Evolutionary conservation across 2,888 invertebrate genomes (phyloP).

Genomic region (Cyclophora punctaria): DNA sequence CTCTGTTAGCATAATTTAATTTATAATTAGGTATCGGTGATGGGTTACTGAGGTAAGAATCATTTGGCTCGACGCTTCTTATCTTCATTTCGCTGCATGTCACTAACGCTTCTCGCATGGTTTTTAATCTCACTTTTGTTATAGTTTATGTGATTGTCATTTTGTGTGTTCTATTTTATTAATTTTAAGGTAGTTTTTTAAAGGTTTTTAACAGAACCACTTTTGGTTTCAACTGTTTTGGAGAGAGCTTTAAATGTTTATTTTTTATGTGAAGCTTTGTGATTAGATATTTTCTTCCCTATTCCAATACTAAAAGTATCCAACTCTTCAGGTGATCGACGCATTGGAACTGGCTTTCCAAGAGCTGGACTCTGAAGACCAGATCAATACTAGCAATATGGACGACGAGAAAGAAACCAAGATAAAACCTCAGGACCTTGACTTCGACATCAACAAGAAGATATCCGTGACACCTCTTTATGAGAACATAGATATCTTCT

Average conservation of each 20-base stretch:
- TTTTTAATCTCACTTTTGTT: slow-evolving; percentile 6
- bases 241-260: background rate
- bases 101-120: slow-evolving; percentile 14
- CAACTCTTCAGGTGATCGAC: slow-evolving; percentile 72
- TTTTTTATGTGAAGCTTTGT: background rate
- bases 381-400: slow-evolving; percentile 32
- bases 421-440: slow-evolving; percentile 19
- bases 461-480: slow-evolving; percentile 73
- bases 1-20: slow-evolving; percentile 25
- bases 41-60: slow-evolving; percentile 63
- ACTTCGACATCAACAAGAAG: slow-evolving; percentile 43
- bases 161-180: slow-evolving; percentile 11
- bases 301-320: slow-evolving; percentile 2
- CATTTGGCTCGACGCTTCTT: slow-evolving; percentile 36
- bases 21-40: slow-evolving; percentile 53
- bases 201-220: slow-evolving; percentile 10
- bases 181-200: slow-evolving; percentile 17
- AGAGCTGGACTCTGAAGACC: slow-evolving; percentile 75
- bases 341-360: slow-evolving; percentile 78
- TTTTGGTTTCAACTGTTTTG: background rate
- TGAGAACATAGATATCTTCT: slow-evolving; percentile 77
- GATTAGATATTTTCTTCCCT: background rate
- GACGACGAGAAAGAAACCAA: slow-evolving; percentile 37
- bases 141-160: background rate
- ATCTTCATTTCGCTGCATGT: slow-evolving; percentile 48